These are phyloP conservation scores for Dasyprocta punctata DNA, from an alignment of 2,113 vertebrate genomes.

Conservation along the genomic window DNA sequence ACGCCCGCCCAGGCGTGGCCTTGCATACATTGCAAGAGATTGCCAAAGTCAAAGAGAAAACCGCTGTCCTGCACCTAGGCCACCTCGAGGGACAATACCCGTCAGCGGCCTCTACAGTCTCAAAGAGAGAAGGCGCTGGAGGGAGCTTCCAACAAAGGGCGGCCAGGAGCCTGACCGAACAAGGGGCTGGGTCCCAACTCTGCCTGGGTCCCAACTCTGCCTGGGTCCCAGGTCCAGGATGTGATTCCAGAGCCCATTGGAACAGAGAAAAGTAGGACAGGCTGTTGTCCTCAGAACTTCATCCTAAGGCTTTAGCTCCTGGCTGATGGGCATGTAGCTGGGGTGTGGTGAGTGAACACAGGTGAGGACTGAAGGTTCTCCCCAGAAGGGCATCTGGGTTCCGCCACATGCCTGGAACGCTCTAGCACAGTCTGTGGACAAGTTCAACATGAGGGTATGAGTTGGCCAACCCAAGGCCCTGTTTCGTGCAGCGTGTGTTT, in stretches of 20 bases:
- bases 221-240: background rate
- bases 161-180: background rate
- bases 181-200: background rate
- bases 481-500: background rate
- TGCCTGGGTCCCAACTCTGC: background rate
- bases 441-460: background rate
- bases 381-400: background rate
- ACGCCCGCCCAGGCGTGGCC: slow-evolving; percentile 90
- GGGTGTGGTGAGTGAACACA: rapidly evolving
- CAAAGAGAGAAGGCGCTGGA: slow-evolving; percentile 64
- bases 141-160: background rate
- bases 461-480: background rate
- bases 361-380: too few relatives aligned
- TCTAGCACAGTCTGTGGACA: background rate
- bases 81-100: slow-evolving; percentile 86
- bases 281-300: background rate
- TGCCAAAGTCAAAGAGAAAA: slow-evolving; percentile 87
- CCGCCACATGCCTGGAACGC: background rate
- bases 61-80: slow-evolving; percentile 84
- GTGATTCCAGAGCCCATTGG: background rate
- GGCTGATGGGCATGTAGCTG: background rate
- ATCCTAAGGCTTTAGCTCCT: background rate
- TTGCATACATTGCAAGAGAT: slow-evolving; percentile 90
- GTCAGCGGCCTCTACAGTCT: slow-evolving; percentile 86
- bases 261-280: background rate